phyloP scores from a whole-genome alignment of 2,797 vertebrate species.

The Monodelphis domestica region DNA sequence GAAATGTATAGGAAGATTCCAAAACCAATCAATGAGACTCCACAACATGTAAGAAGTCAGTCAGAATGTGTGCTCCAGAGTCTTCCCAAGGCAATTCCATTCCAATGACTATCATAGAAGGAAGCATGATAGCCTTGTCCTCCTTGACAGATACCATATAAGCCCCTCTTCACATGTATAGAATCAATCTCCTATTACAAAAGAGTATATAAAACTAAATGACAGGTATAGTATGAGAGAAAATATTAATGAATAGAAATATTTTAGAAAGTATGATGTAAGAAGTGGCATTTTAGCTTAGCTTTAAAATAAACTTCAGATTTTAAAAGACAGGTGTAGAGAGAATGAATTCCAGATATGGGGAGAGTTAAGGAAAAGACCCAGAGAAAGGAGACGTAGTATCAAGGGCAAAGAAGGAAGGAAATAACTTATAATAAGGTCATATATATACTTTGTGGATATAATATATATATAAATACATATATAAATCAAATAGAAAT shows the following conservation, averaged over 20 bases:
- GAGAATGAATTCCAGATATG: too few relatives aligned
- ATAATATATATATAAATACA: not conserved
- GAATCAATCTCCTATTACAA: not conserved
- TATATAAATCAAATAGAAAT: not conserved
- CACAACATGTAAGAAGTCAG: too few relatives aligned
- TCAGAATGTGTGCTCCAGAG: not conserved
- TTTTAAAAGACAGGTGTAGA: too few relatives aligned
- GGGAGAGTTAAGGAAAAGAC: not conserved
- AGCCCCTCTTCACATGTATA: not conserved
- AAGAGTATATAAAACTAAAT: not conserved
- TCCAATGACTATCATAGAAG: not conserved
- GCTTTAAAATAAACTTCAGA: not conserved
- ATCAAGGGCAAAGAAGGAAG: not conserved
- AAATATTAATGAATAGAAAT: not conserved
- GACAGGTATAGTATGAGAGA: not conserved
- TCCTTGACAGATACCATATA: not conserved
- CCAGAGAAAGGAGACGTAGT: not conserved
- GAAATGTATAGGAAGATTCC: not conserved
- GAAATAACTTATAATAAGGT: not conserved
- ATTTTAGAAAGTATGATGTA: not conserved
- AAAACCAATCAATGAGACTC: not conserved
- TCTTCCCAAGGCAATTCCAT: not conserved
- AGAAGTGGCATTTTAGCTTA: not conserved
- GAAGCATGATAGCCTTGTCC: not conserved
- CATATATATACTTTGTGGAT: not conserved